Base-by-base conservation (phyloP, 2,888 invertebrate genomes). In the Drosophila incognita region DNA sequence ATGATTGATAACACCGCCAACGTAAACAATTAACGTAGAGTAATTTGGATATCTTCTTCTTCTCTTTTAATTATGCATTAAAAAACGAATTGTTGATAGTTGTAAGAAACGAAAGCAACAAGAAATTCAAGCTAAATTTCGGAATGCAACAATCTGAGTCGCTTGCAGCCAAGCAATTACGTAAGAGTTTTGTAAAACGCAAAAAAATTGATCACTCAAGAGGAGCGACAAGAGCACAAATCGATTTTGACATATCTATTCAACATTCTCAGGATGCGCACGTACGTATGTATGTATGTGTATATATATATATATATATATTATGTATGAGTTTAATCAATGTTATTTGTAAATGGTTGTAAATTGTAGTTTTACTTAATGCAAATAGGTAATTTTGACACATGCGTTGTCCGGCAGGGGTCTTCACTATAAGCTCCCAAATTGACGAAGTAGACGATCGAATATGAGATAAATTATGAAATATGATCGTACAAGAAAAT, bases 11-110 rank as follows among this genome's bases (percentile, higher is more conserved):
- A 58, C 70, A 58, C 65, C 77, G 58, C 35, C 54, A 46, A 40
- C 51, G 74, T 74, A 66, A 82, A 69, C 46, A 46, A 24, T 46
- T 15, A 27, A 24, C 24, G 24, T 46, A 24, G 24, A 24, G 21
- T 46, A 10, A 65, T 74, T 61, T 58, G 36, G 31, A 51, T 60
- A 21, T 21, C 33, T 21, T 7, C 13, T 46, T 46, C 4, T 21
- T 7, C 6, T 21, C 15, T 2, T 13, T 7, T 2, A 58, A 83
- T 82, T 83, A 88, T 79, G 79, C 82, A 70, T 82, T 46, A 72
- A 68, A 67, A 79, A 53, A 70, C 24, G 3, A 31, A 46, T 24
- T 46, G 15, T 15, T 8, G 46, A 24, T 24, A 2, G 7, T 24
- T 18, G 7, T 7, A 6, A 31, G 35, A 52, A 52, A 52, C 18